Evolutionary conservation across 2,797 vertebrate genomes (phyloP).

Genomic region (Oophaga sylvatica): DNA sequence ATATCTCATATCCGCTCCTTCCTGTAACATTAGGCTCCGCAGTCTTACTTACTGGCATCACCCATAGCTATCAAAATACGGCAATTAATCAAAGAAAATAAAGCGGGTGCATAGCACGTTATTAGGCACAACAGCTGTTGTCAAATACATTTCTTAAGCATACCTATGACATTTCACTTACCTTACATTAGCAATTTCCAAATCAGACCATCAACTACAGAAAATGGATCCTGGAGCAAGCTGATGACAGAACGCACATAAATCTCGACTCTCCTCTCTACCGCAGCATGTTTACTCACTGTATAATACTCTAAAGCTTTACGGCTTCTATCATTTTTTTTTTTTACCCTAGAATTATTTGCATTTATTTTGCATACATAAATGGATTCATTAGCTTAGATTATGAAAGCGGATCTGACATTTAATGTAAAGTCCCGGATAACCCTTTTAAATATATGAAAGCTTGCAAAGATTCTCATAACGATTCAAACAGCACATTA

Average conservation of each 20-base stretch:
- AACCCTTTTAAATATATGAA: conserved; percentile 6
- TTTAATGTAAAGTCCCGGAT: no score
- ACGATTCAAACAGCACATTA: background rate
- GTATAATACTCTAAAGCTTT: background rate
- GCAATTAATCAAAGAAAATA: conserved; percentile 64
- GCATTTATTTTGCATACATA: conserved; percentile 1
- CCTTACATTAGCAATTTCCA: conserved; percentile 40
- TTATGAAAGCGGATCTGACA: background rate
- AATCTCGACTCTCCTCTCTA: conserved; percentile 3
- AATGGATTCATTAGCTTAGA: background rate
- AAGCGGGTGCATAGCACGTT: conserved; percentile 52
- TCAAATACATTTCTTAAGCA: conserved; percentile 47
- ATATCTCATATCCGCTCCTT: conserved; percentile 62
- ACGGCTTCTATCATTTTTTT: background rate
- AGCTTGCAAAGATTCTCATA: conserved; percentile 1
- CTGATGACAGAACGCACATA: conserved; percentile 32
- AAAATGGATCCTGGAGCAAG: conserved; percentile 38
- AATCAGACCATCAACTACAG: conserved; percentile 48
- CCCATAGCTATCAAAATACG: conserved; percentile 60
- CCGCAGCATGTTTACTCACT: background rate
- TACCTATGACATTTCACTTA: conserved; percentile 50
- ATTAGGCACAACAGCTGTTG: conserved; percentile 63
- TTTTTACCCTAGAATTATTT: background rate
- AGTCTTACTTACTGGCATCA: conserved; percentile 50
- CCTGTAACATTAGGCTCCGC: conserved; percentile 65